phyloP scores from a whole-genome alignment of 2,113 vertebrate genomes.

The Lepus timidus region DNA sequence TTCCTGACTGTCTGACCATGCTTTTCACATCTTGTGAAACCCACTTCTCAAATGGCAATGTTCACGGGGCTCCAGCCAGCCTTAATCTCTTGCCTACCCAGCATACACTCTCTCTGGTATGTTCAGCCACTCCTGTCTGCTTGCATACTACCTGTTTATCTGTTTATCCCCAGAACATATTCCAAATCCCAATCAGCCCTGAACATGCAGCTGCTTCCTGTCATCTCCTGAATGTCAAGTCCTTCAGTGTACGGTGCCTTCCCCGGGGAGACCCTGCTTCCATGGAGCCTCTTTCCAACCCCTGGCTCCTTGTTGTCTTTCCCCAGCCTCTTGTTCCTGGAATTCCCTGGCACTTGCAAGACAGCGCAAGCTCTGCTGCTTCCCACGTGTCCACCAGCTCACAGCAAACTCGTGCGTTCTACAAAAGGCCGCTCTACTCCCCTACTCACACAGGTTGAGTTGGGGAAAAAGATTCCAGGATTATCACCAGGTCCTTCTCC shows the following conservation, averaged over 20 bases:
- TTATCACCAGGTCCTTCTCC: too few relatives aligned
- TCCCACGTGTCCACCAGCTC: neutral
- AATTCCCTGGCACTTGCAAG: neutral
- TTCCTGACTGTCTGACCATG: neutral
- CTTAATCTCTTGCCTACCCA: neutral
- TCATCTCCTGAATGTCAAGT: too few relatives aligned
- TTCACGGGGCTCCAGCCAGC: too few relatives aligned
- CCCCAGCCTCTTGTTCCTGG: neutral
- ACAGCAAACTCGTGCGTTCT: neutral
- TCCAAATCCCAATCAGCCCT: neutral
- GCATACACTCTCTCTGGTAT: neutral
- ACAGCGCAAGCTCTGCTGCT: neutral
- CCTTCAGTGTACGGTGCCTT: neutral
- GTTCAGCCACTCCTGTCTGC: rapidly evolving
- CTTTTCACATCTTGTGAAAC: neutral
- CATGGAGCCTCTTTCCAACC: neutral
- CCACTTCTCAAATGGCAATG: neutral
- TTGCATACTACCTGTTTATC: neutral
- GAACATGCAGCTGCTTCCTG: neutral
- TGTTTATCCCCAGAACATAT: neutral
- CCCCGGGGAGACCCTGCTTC: neutral
- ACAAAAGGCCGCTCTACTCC: neutral
- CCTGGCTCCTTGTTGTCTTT: neutral
- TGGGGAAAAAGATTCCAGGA: neutral
- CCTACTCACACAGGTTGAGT: too few relatives aligned